These are phyloP conservation scores for Magallana angulata DNA, from an alignment of 1,140 invertebrate species.

Conservation along the genomic window DNA sequence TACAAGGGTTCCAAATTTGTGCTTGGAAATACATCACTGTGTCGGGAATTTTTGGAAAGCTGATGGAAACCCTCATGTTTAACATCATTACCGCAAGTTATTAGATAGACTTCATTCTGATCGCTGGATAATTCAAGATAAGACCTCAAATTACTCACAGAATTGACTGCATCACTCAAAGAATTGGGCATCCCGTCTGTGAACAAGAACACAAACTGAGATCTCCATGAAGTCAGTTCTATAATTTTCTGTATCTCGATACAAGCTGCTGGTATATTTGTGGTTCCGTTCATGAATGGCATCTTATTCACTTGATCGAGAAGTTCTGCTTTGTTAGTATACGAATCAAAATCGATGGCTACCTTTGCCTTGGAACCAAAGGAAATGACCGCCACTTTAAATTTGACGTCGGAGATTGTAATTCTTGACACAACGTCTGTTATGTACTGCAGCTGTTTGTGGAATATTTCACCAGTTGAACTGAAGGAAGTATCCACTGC, in stretches of 20 bases:
- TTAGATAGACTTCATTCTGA: background rate
- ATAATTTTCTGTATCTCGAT: background rate
- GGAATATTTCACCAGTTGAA: background rate
- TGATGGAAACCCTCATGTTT: slow-evolving; percentile 17
- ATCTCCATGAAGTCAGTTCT: background rate
- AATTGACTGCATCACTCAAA: background rate
- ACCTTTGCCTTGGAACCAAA: background rate
- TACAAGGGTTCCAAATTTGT: slow-evolving; percentile 13
- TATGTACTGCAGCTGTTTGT: slow-evolving; percentile 24
- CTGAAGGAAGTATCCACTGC: slow-evolving; percentile 15
- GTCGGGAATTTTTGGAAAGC: background rate
- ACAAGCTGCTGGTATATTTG: slow-evolving; percentile 7
- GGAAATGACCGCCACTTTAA: slow-evolving; percentile 24
- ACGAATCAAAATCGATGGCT: slow-evolving; percentile 31
- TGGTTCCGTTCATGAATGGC: slow-evolving; percentile 8
- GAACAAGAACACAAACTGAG: slow-evolving; percentile 34
- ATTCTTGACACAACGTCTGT: background rate
- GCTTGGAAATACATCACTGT: background rate
- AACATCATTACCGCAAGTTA: slow-evolving; percentile 33
- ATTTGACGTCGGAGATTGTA: background rate
- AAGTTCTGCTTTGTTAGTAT: slow-evolving; percentile 12
- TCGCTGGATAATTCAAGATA: background rate
- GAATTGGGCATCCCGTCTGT: slow-evolving; percentile 22
- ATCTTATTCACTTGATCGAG: background rate
- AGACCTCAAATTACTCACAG: background rate